These are phyloP conservation scores for Cabera pusaria DNA, from an alignment of 2,888 invertebrate genomes.

Conservation along the genomic window DNA sequence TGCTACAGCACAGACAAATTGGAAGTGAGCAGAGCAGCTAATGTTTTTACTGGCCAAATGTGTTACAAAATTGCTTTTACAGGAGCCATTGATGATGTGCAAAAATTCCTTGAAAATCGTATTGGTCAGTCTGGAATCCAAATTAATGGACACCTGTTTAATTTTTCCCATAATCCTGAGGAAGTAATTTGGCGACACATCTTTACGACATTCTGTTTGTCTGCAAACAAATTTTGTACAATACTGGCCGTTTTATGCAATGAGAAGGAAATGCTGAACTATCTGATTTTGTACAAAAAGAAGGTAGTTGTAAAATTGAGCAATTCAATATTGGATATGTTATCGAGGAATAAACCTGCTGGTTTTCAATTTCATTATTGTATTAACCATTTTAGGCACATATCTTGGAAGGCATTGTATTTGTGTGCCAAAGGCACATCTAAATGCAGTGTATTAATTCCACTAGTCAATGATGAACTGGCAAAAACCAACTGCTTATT, in stretches of 20 bases:
- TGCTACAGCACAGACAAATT: slow-evolving; percentile 62
- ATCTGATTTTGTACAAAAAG: slow-evolving; percentile 61
- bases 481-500: slow-evolving; percentile 69
- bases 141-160: slow-evolving; percentile 70
- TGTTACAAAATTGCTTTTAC: slow-evolving; percentile 75
- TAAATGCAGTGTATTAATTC: slow-evolving; percentile 61
- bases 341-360: slow-evolving; percentile 52
- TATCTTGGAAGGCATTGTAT: slow-evolving; percentile 67
- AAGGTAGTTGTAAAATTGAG: slow-evolving; percentile 68
- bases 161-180: slow-evolving; percentile 63
- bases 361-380: slow-evolving; percentile 63
- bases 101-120: slow-evolving; percentile 67
- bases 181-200: slow-evolving; percentile 65
- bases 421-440: slow-evolving; percentile 64
- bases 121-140: slow-evolving; percentile 72
- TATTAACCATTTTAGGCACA: slow-evolving; percentile 71
- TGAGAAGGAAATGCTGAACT: slow-evolving; percentile 51
- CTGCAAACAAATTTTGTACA: slow-evolving; percentile 77
- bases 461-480: slow-evolving; percentile 54
- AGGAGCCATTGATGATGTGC: slow-evolving; percentile 49
- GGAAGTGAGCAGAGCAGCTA: slow-evolving; percentile 63
- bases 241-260: slow-evolving; percentile 63
- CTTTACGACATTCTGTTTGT: slow-evolving; percentile 69
- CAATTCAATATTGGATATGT: slow-evolving; percentile 60
- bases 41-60: slow-evolving; percentile 68